Evolutionary conservation across 2,888 invertebrate genomes (phyloP).

Genomic region (Brachyopa scutellaris): DNA sequence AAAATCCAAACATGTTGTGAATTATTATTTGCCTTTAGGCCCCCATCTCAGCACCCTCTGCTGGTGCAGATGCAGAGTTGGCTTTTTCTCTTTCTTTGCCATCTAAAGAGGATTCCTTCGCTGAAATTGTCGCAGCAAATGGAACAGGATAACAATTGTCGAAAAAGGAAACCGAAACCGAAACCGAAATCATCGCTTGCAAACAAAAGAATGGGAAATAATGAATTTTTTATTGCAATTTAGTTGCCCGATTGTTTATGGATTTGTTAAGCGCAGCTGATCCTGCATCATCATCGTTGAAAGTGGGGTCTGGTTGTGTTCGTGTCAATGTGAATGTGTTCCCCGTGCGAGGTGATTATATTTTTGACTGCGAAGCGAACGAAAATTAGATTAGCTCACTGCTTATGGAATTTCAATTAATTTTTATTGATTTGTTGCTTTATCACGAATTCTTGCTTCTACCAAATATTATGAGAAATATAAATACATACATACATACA

Average conservation of each 20-base stretch:
- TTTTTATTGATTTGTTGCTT: too few species aligned
- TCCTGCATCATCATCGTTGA: too few species aligned
- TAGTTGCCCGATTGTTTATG: slow-evolving; percentile 44
- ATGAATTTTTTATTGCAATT: slow-evolving; percentile 53
- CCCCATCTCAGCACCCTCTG: slow-evolving; percentile 26
- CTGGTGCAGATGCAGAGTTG: slow-evolving; percentile 44
- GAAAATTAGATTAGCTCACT: too few species aligned
- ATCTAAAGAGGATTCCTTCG: slow-evolving; percentile 48
- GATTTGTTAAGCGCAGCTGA: slow-evolving; percentile 52
- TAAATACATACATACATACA: too few species aligned
- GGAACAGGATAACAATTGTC: slow-evolving; percentile 46
- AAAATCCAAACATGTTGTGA: slow-evolving; percentile 71
- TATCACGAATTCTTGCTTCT: too few species aligned
- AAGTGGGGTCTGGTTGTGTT: too few species aligned
- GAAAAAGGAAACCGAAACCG: slow-evolving; percentile 45
- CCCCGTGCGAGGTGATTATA: too few species aligned
- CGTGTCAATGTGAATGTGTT: too few species aligned
- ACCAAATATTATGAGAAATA: too few species aligned
- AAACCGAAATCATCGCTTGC: slow-evolving; percentile 34
- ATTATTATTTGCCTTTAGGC: slow-evolving; percentile 67
- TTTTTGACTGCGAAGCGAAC: too few species aligned
- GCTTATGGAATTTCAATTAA: too few species aligned
- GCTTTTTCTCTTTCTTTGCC: slow-evolving; percentile 8
- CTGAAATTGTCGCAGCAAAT: slow-evolving; percentile 4
- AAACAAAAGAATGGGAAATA: slow-evolving; percentile 49